Evolutionary conservation across 2,888 invertebrate genomes (phyloP).

Genomic region (Acanthoscelides obtectus): DNA sequence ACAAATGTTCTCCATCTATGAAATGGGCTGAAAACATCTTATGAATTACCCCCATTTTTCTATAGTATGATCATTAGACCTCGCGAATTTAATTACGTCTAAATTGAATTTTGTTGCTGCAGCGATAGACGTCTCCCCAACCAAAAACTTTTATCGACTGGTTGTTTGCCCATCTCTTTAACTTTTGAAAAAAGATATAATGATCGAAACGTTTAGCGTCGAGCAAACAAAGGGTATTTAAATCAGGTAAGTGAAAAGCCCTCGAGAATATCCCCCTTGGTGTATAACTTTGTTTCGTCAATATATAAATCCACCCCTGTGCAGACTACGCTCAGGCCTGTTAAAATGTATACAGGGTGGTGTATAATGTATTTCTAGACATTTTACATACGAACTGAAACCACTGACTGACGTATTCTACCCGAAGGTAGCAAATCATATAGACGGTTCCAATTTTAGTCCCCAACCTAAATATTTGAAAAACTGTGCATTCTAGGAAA

Average conservation of each 20-base stretch:
- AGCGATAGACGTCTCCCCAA: background rate
- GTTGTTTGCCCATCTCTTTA: background rate
- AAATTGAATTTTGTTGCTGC: background rate
- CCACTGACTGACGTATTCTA: too few relatives aligned
- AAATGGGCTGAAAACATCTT: too few relatives aligned
- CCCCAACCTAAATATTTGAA: too few relatives aligned
- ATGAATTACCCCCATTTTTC: too few relatives aligned
- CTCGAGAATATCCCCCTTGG: slow-evolving; percentile 26
- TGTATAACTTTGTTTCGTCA: slow-evolving; percentile 35
- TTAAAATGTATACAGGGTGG: background rate
- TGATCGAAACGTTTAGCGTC: background rate
- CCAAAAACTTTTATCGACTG: background rate
- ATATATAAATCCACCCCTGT: slow-evolving; percentile 31
- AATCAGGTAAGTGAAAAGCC: slow-evolving; percentile 20
- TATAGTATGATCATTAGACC: too few relatives aligned
- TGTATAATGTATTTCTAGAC: too few relatives aligned
- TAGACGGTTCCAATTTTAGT: too few relatives aligned
- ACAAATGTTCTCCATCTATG: too few relatives aligned
- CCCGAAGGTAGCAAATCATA: too few relatives aligned
- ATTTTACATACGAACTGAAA: too few relatives aligned
- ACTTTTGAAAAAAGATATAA: background rate
- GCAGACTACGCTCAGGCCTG: background rate
- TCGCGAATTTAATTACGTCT: background rate
- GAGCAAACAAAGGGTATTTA: slow-evolving; percentile 16
- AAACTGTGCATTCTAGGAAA: too few relatives aligned